Conservation (phyloP, 2,888 invertebrate genomes). For the Gastracanthus pulcherrimus region DNA sequence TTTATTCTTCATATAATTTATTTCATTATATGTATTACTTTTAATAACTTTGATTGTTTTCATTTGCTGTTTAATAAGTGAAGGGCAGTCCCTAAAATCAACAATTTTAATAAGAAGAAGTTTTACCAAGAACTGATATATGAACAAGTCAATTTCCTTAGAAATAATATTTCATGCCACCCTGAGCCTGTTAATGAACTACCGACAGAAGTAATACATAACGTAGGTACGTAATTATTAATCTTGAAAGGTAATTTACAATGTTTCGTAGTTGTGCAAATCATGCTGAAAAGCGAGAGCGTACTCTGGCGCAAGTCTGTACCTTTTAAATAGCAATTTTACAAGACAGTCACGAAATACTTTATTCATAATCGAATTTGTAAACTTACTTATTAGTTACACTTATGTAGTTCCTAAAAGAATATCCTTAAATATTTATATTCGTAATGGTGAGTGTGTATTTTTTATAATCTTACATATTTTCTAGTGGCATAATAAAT, state of each 20-base stretch:
- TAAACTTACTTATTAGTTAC: no score
- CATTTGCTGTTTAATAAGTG: no score
- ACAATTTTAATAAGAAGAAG: neutral
- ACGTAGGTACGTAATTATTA: neutral
- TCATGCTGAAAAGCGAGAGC: constrained; percentile 1
- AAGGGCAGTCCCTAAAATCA: neutral
- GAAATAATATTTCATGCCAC: constrained; percentile 2
- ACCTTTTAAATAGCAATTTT: neutral
- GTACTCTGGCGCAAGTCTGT: neutral
- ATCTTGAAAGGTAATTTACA: constrained; percentile 12
- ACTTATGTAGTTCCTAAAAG: no score
- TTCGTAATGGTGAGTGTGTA: no score
- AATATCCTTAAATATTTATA: no score
- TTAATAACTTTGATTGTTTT: no score
- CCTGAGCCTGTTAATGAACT: constrained; percentile 19
- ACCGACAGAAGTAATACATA: constrained; percentile 3
- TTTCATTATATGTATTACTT: no score
- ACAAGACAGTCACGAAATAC: no score
- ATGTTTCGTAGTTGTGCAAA: neutral
- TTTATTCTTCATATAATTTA: no score
- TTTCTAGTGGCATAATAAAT: no score
- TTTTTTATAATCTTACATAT: no score
- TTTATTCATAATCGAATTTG: no score
- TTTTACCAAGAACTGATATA: neutral
- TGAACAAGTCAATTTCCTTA: constrained; percentile 20